Evolutionary conservation across 2,797 vertebrate species (phyloP).

Genomic region (Adrianichthys oophorus): DNA sequence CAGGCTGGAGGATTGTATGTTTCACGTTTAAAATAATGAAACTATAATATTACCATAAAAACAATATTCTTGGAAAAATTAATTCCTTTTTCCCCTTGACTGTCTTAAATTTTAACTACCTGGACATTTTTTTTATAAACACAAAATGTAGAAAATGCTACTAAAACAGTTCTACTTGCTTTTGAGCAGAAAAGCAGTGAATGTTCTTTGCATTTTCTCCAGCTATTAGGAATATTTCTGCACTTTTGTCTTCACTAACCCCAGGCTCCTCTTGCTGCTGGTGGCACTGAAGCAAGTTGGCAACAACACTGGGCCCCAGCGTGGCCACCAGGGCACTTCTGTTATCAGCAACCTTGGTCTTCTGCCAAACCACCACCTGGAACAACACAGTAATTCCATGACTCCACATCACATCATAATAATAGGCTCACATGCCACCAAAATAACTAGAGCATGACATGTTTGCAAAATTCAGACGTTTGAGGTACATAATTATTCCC

Average conservation of each 20-base stretch:
- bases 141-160: background rate
- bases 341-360: constrained; percentile 87
- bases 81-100: too few relatives aligned
- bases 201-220: too few relatives aligned
- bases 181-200: too few relatives aligned
- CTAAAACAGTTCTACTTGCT: too few relatives aligned
- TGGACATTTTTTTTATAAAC: too few relatives aligned
- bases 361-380: constrained; percentile 95
- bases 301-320: constrained; percentile 83
- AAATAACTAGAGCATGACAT: background rate
- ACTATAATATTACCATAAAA: too few relatives aligned
- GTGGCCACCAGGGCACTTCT: constrained; percentile 89
- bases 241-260: constrained; percentile 77
- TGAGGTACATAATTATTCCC: background rate
- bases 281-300: constrained; percentile 86
- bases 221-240: constrained; percentile 13
- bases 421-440: constrained; percentile 16
- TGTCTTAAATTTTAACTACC: too few relatives aligned
- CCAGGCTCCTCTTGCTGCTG: constrained; percentile 85
- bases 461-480: background rate
- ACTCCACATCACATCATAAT: constrained; percentile 52
- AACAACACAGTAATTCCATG: constrained; percentile 76
- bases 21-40: too few relatives aligned
- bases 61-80: too few relatives aligned
- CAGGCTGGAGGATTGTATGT: too few relatives aligned